Evolutionary conservation across 2,888 invertebrate genomes (phyloP).

Genomic region (Eulithis prunata): DNA sequence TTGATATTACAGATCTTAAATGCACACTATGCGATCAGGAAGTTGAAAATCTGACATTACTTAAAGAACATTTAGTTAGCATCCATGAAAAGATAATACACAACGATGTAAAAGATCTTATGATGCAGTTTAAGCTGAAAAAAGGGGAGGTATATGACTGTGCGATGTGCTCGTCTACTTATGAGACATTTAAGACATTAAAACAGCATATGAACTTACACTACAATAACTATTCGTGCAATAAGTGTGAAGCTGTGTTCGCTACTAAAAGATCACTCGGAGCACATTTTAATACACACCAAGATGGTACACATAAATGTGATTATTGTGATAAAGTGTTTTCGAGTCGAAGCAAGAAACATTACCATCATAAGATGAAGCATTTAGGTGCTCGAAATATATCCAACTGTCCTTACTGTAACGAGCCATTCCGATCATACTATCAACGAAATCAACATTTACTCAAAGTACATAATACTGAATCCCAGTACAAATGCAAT

Average conservation of each 20-base stretch:
- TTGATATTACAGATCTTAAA: slow-evolving; percentile 71
- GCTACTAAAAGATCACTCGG: slow-evolving; percentile 68
- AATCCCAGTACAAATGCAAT: slow-evolving; percentile 74
- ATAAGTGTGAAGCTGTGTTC: slow-evolving; percentile 67
- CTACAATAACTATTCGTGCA: slow-evolving; percentile 70
- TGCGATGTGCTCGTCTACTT: slow-evolving; percentile 64
- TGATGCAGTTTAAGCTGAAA: slow-evolving; percentile 70
- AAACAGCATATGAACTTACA: slow-evolving; percentile 75
- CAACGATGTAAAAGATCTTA: slow-evolving; percentile 68
- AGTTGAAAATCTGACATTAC: slow-evolving; percentile 57
- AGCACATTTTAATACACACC: slow-evolving; percentile 62
- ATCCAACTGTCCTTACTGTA: slow-evolving; percentile 71
- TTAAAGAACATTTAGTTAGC: slow-evolving; percentile 61
- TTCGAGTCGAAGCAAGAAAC: slow-evolving; percentile 60
- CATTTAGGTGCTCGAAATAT: slow-evolving; percentile 70
- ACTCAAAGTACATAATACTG: slow-evolving; percentile 71
- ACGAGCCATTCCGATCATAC: slow-evolving; percentile 69
- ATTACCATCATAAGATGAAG: slow-evolving; percentile 72
- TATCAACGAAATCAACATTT: slow-evolving; percentile 74
- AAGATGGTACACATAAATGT: slow-evolving; percentile 68
- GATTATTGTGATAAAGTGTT: slow-evolving; percentile 73
- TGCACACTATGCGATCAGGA: slow-evolving; percentile 59
- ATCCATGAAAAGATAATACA: slow-evolving; percentile 61
- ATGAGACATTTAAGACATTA: slow-evolving; percentile 72
- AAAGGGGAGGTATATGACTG: slow-evolving; percentile 58